These are phyloP conservation scores for Cottus gobio DNA, from an alignment of 2,113 vertebrate genomes.

Conservation along the genomic window DNA sequence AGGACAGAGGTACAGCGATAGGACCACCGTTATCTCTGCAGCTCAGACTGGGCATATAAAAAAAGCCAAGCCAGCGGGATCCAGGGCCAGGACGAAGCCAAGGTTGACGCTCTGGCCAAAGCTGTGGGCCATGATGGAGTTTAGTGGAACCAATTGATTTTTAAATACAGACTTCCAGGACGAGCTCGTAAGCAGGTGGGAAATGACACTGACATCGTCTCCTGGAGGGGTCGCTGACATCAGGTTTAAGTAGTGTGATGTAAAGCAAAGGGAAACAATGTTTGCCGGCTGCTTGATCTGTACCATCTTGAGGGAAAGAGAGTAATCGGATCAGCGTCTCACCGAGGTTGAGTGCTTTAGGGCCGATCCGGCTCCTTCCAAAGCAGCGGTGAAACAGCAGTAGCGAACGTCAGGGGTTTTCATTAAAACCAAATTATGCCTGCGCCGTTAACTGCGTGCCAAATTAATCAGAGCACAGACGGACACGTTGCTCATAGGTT, in stretches of 20 bases:
- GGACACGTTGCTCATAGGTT: background rate
- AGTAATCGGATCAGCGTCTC: slow-evolving; percentile 11
- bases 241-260: slow-evolving; percentile 18
- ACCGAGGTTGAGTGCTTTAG: background rate
- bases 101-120: slow-evolving; percentile 18
- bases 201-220: slow-evolving; percentile 14
- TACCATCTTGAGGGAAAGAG: slow-evolving; percentile 10
- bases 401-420: background rate
- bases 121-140: slow-evolving; percentile 25
- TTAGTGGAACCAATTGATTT: slow-evolving; percentile 59
- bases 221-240: slow-evolving; percentile 23
- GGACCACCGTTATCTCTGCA: slow-evolving; percentile 28
- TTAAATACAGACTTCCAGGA: slow-evolving; percentile 38
- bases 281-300: slow-evolving; percentile 1
- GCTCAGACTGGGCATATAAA: slow-evolving; percentile 38
- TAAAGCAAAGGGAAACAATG: slow-evolving; percentile 39
- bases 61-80: slow-evolving; percentile 38
- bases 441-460: background rate
- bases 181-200: slow-evolving; percentile 8
- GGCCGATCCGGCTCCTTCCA: background rate
- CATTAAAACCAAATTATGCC: background rate
- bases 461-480: background rate
- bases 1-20: slow-evolving; percentile 41
- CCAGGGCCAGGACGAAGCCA: slow-evolving; percentile 23
- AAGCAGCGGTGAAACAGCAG: background rate